Percentiles rank a stretch among this genome's conserved stretches.
These are phyloP conservation scores for Opisthograptis luteolata DNA, from an alignment of 2,888 invertebrate genomes.

Conservation along the genomic window DNA sequence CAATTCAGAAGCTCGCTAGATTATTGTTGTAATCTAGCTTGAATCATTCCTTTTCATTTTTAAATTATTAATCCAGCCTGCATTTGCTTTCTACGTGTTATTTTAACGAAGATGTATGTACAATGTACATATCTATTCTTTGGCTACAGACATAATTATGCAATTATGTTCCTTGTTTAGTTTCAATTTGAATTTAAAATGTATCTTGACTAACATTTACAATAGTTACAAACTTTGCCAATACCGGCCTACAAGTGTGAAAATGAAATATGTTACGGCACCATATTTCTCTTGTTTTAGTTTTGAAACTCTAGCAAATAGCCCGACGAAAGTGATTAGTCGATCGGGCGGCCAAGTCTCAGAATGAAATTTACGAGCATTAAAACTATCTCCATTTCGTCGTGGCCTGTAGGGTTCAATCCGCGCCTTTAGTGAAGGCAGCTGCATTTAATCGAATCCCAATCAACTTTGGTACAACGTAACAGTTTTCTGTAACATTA, in stretches of 20 bases:
- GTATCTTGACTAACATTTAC: no score
- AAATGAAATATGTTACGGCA: conserved; percentile 23
- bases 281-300: conserved; percentile 47
- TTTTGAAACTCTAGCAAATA: conserved; percentile 66
- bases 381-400: conserved; percentile 81
- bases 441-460: conserved; percentile 79
- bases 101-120: no score
- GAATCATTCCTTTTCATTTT: background rate
- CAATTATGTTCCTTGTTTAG: no score
- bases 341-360: conserved; percentile 66
- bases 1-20: background rate
- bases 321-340: conserved; percentile 70
- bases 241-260: conserved; percentile 8
- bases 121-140: no score
- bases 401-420: conserved; percentile 65
- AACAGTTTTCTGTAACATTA: conserved; percentile 74
- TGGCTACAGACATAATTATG: no score
- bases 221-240: no score
- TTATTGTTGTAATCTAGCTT: background rate
- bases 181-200: no score
- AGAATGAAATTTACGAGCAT: conserved; percentile 79
- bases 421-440: conserved; percentile 59
- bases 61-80: background rate
- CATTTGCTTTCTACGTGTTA: no score
- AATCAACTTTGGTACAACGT: conserved; percentile 72